Evolutionary conservation across 92 coral and sea anemone genomes (phyloP).

Genomic region (Umimayanthus chanpuru): DNA sequence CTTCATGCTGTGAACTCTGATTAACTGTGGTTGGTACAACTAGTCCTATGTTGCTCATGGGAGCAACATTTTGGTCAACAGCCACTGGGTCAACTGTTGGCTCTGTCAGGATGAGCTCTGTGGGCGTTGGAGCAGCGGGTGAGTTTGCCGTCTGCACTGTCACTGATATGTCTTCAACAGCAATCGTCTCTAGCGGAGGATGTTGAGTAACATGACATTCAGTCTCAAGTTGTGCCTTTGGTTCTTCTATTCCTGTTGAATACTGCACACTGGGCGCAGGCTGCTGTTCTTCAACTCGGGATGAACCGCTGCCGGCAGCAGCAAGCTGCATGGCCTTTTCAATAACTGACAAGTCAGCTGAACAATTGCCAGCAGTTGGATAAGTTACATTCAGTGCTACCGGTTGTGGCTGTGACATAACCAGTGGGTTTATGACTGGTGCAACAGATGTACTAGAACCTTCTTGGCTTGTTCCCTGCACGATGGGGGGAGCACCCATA

Average conservation of each 20-base stretch:
- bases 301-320: constrained; percentile 31
- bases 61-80: not conserved
- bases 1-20: constrained; percentile 17
- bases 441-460: not conserved
- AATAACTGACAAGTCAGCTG: constrained; percentile 53
- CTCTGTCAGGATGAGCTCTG: not conserved
- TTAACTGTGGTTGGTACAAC: not conserved
- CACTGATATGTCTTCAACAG: constrained; percentile 54
- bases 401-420: constrained; percentile 69
- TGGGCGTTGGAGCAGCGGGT: not conserved
- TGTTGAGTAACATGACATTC: not conserved
- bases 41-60: not conserved
- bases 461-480: constrained; percentile 17
- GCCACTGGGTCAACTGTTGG: not conserved
- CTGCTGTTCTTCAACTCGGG: constrained; percentile 27
- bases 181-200: constrained; percentile 31
- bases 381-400: constrained; percentile 56
- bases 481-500: constrained; percentile 38
- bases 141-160: constrained; percentile 59
- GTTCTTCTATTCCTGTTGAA: not conserved
- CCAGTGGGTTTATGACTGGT: constrained; percentile 64
- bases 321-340: constrained; percentile 88
- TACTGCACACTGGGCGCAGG: constrained; percentile 12
- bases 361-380: constrained; percentile 39
- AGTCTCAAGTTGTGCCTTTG: not conserved